These are phyloP conservation scores for Lepidurus couesii DNA, from an alignment of 1,140 invertebrate genomes.

Conservation along the genomic window DNA sequence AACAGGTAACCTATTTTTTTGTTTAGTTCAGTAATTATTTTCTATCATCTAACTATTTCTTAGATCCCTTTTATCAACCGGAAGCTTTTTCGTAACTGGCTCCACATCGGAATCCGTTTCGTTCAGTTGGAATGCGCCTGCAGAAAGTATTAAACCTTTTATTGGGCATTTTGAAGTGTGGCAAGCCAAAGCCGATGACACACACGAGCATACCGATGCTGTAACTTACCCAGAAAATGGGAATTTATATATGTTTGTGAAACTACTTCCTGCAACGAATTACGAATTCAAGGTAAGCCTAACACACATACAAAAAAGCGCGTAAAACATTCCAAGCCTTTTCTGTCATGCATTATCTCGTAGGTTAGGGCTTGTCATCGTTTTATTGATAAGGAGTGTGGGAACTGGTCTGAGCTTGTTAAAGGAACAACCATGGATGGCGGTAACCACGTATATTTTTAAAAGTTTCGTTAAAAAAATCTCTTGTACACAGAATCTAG, in stretches of 20 bases:
- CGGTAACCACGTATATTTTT: constrained; percentile 40
- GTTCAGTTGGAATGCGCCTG: constrained; percentile 65
- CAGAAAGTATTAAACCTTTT: constrained; percentile 63
- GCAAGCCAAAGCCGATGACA: constrained; percentile 48
- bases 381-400: constrained; percentile 61
- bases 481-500: constrained; percentile 42
- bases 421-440: constrained; percentile 75
- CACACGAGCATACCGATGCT: constrained; percentile 55
- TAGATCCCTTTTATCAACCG: constrained; percentile 69
- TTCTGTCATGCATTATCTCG: constrained; percentile 34
- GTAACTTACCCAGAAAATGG: constrained; percentile 48
- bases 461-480: constrained; percentile 1
- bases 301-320: too few relatives aligned
- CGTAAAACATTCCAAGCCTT: too few relatives aligned
- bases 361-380: constrained; percentile 67
- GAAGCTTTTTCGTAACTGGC: constrained; percentile 66
- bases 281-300: constrained; percentile 63
- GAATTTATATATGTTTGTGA: constrained; percentile 62
- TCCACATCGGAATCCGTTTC: constrained; percentile 69
- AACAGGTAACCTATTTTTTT: constrained; percentile 6
- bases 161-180: constrained; percentile 48
- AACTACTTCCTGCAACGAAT: constrained; percentile 65
- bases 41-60: constrained; percentile 36
- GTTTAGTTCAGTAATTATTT: constrained; percentile 3
- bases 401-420: constrained; percentile 64